These are phyloP conservation scores for Metacarcinus magister DNA, from an alignment of 2,888 invertebrate species.

Conservation along the genomic window DNA sequence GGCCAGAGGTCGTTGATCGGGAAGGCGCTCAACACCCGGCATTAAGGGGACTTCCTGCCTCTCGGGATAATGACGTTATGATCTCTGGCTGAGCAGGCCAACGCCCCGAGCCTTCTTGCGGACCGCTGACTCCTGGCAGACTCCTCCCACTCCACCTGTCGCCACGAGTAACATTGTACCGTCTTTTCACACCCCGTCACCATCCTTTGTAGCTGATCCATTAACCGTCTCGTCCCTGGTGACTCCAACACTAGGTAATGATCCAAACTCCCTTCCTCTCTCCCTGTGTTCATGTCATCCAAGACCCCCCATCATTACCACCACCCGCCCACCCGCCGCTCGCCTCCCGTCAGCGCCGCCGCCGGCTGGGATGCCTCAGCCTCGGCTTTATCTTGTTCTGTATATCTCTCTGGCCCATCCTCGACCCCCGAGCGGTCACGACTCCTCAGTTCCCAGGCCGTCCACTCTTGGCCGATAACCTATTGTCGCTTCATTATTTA, in stretches of 20 bases:
- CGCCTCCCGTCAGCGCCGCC: not conserved
- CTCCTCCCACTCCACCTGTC: constrained; percentile 41
- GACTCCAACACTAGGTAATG: not conserved
- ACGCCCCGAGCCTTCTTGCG: constrained; percentile 54
- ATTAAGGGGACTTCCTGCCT: constrained; percentile 44
- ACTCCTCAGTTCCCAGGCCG: constrained; percentile 28
- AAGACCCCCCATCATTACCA: not conserved
- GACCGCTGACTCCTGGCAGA: constrained; percentile 52
- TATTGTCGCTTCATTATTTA: not conserved
- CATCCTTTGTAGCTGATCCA: not conserved
- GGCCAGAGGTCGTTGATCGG: constrained; percentile 19
- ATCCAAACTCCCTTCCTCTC: not conserved
- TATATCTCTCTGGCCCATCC: not conserved
- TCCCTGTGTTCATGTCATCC: not conserved
- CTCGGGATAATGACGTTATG: constrained; percentile 44
- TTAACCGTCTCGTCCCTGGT: not conserved
- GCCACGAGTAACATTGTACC: not conserved
- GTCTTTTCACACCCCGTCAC: not conserved
- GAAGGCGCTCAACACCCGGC: not conserved
- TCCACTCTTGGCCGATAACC: not conserved
- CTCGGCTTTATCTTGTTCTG: not conserved
- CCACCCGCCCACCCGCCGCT: not conserved
- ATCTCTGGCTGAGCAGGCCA: constrained; percentile 49
- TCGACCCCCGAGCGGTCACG: constrained; percentile 18
- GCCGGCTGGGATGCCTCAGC: not conserved